phyloP scores from a whole-genome alignment of 2,113 vertebrate species.

The Numida meleagris region DNA sequence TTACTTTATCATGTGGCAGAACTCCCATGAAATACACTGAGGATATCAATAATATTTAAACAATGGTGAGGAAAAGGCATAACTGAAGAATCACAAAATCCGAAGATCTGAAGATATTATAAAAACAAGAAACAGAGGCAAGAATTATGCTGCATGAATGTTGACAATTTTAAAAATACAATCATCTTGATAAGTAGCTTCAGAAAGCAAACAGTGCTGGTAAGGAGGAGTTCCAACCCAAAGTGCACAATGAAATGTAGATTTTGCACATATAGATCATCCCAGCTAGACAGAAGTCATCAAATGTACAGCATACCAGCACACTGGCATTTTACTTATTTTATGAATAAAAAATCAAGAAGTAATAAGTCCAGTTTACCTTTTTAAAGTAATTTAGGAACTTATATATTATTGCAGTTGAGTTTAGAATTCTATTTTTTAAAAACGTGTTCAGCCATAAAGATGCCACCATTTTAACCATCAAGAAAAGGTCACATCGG shows the following conservation, averaged over 20 bases:
- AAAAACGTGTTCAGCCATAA: conserved; percentile 56
- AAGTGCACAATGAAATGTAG: background rate
- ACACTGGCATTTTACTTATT: background rate
- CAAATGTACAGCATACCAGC: background rate
- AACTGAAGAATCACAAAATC: background rate
- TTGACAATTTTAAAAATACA: background rate
- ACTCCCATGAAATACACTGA: background rate
- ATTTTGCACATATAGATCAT: background rate
- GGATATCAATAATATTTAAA: background rate
- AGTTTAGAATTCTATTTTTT: conserved; percentile 54
- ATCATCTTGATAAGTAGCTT: background rate
- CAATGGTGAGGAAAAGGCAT: background rate
- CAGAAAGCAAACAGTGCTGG: background rate
- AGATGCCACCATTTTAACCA: conserved; percentile 59
- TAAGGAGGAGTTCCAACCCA: background rate
- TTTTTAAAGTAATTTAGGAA: conserved; percentile 22
- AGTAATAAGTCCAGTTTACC: conserved; percentile 28
- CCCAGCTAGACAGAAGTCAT: background rate
- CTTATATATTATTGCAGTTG: background rate
- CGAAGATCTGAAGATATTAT: fast-evolving
- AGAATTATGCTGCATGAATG: background rate
- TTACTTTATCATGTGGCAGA: background rate
- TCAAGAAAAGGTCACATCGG: conserved; percentile 54
- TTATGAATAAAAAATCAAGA: conserved; percentile 38
- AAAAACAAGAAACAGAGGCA: background rate